A percentile compares a stretch with the other conserved stretches of the same genome.
Evolutionary conservation across 2,888 invertebrate species (phyloP).

Genomic region (Euspilapteryx auroguttella): DNA sequence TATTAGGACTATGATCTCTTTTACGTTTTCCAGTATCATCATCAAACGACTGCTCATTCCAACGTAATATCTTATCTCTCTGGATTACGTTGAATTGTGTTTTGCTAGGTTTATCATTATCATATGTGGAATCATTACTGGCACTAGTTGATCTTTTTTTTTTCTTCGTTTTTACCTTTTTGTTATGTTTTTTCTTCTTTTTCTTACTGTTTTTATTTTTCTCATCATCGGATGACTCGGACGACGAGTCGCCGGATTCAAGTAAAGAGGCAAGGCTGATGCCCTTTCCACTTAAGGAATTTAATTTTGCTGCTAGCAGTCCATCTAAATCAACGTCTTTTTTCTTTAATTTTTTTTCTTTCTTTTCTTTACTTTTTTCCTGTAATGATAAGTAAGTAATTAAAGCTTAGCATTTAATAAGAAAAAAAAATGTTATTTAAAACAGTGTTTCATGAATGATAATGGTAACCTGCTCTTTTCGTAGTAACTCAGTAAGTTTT

Average conservation of each 20-base stretch:
- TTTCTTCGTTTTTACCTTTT: conserved; percentile 18
- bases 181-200: conserved; percentile 29
- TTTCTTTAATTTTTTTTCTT: conserved; percentile 47
- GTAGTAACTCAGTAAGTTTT: conserved; percentile 78
- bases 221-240: conserved; percentile 22
- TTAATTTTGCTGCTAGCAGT: conserved; percentile 71
- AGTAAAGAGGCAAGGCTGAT: conserved; percentile 34
- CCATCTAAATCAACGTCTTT: conserved; percentile 66
- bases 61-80: conserved; percentile 1
- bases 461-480: conserved; percentile 58
- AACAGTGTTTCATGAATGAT: no score
- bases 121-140: conserved; percentile 1
- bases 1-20: no score
- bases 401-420: no score
- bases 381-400: no score
- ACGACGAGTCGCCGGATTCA: conserved; percentile 29
- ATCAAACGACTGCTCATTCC: no score
- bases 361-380: conserved; percentile 40
- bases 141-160: conserved; percentile 10
- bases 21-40: no score
- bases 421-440: no score
- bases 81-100: neutral
- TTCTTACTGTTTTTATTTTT: conserved; percentile 13
- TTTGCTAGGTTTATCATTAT: no score
- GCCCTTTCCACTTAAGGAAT: conserved; percentile 57